Base-by-base conservation (phyloP, 2,113 vertebrate genomes). In the Oxyruncus cristatus region DNA sequence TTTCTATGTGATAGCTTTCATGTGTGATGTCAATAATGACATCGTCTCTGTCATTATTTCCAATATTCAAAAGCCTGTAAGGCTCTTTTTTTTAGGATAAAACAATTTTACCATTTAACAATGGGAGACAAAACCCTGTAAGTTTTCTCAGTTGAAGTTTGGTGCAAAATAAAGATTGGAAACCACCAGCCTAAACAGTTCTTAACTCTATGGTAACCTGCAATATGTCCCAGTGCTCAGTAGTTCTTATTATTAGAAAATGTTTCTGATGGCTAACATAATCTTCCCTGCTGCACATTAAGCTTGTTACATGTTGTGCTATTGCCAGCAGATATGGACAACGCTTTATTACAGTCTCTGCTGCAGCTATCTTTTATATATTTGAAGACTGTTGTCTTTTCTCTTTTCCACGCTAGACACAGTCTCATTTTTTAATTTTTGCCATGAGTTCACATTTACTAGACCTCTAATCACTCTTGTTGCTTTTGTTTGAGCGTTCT, bases 401-500 rank as follows among this genome's bases (percentile, higher is more conserved):
- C 28, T 28, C 26, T 94, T 93, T 92, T 76, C 37, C 72, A 50
- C 46, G 52, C 53, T 33, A 79, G 32, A 79, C n/a, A 68, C 30
- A 46, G 27, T 30, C 20, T 85, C 49, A 58, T 65, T 67, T 90
- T 89, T 79, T 26, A 75, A 2, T 76, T 93, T 91, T 92, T 32
- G 53, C 88, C 49, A 47, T 0, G 0, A 84, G 55, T 77, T 88
- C 79, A 70, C 49, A 63, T 83, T 83, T 94, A 74, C 79, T 81
- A 89, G 65, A 80, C 46, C 39, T 80, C 85, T 83, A 82, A 85
- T 88, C 76, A 84, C 42, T 88, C 76, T 47, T 71, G 67, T 74
- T 89, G 44, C 73, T 95, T 91, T 92, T 74, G 42, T 77, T 89
- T 92, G 93, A 78, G 61, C 56, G 92, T 92, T 91, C 93, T 81